Evolutionary conservation across 2,113 vertebrate genomes (phyloP).

Genomic region (Odocoileus virginianus): DNA sequence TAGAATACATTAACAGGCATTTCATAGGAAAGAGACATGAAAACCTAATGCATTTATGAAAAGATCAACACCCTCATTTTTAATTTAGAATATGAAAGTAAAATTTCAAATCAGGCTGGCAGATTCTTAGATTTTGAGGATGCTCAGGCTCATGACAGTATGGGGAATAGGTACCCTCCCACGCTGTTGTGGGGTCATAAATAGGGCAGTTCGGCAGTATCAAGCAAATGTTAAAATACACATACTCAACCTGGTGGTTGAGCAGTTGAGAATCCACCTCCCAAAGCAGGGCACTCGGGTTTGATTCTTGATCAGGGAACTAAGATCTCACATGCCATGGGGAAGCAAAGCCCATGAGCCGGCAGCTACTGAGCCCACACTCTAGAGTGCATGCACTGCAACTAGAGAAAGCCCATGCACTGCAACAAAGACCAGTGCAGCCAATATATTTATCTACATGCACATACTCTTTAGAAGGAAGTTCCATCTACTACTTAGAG

Average conservation of each 20-base stretch:
- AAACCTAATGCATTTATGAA: background rate
- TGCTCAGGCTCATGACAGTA: background rate
- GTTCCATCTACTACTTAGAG: background rate
- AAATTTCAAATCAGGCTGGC: background rate
- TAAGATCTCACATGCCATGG: background rate
- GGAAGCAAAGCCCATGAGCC: background rate
- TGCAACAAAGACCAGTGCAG: background rate
- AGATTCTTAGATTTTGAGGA: background rate
- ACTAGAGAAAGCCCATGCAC: background rate
- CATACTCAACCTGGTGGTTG: background rate
- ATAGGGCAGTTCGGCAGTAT: background rate
- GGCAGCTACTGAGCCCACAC: background rate
- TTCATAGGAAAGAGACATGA: background rate
- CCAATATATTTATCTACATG: background rate
- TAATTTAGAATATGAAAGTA: constrained; percentile 25
- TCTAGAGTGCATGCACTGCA: background rate
- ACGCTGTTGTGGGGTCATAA: background rate
- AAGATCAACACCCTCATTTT: background rate
- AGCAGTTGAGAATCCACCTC: background rate
- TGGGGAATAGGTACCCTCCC: background rate
- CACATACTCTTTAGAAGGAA: background rate
- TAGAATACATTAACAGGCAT: background rate
- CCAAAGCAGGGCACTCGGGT: background rate
- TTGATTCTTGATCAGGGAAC: background rate
- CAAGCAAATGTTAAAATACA: background rate